Percentiles rank a stretch among this genome's conserved stretches.
phyloP scores from a whole-genome alignment of 1,140 invertebrate genomes.

The Pachyrhynchus sulphureomaculatus region DNA sequence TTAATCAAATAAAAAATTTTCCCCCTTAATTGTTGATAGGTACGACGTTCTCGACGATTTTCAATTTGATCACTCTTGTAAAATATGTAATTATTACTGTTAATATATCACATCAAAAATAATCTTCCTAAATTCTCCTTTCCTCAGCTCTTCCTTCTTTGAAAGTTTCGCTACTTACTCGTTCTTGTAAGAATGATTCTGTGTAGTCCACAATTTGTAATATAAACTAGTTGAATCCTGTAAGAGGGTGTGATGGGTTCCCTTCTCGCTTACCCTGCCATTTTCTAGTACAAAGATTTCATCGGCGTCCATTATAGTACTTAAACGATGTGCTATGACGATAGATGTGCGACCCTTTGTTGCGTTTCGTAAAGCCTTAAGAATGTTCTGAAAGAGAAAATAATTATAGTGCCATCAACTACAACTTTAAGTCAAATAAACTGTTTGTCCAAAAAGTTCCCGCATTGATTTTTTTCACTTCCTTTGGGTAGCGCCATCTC shows the following conservation, averaged over 20 bases:
- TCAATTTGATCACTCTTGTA: too few species aligned
- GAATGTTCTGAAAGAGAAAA: slow-evolving; percentile 89
- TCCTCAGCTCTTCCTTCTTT: background rate
- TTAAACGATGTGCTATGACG: slow-evolving; percentile 95
- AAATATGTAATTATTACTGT: too few species aligned
- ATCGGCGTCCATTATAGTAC: slow-evolving; percentile 95
- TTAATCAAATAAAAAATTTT: too few species aligned
- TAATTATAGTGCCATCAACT: too few species aligned
- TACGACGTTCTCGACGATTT: too few species aligned
- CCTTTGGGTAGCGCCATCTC: too few species aligned
- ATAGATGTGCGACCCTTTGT: slow-evolving; percentile 90
- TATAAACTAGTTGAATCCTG: slow-evolving; percentile 74
- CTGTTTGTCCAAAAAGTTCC: too few species aligned
- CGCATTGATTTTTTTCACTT: too few species aligned
- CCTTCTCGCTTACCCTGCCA: slow-evolving; percentile 79
- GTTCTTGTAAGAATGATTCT: slow-evolving; percentile 55
- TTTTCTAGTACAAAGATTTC: slow-evolving; percentile 92
- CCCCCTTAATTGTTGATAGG: too few species aligned
- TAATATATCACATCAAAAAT: background rate
- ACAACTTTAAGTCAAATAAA: too few species aligned
- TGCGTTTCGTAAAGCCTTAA: slow-evolving; percentile 83
- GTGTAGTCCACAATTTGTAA: slow-evolving; percentile 84
- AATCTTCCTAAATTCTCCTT: background rate
- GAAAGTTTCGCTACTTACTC: background rate
- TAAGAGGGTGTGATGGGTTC: slow-evolving; percentile 77